phyloP scores from a whole-genome alignment of 2,888 invertebrate species.

The Lathronympha strigana region DNA sequence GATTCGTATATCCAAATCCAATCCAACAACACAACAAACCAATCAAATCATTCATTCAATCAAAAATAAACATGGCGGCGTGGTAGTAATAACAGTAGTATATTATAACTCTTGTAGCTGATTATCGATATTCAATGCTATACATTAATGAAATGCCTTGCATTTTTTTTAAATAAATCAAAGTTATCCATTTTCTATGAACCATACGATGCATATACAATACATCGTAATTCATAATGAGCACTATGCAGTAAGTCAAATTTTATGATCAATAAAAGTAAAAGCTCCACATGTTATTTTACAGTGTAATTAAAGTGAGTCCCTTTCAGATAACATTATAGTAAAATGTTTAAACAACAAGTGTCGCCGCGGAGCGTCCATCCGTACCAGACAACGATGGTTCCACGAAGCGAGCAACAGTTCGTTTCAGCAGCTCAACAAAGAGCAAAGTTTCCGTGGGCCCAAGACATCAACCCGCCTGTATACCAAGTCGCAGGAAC shows the following conservation, averaged over 20 bases:
- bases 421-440: conserved; percentile 75
- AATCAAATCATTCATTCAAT: conserved; percentile 7
- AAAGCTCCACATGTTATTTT: conserved; percentile 37
- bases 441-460: conserved; percentile 79
- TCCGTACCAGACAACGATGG: conserved; percentile 80
- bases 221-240: neutral
- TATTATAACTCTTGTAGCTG: neutral
- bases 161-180: neutral
- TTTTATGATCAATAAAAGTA: conserved; percentile 34
- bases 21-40: neutral
- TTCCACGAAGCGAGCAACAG: conserved; percentile 77
- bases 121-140: neutral
- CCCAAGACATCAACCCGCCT: conserved; percentile 69
- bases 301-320: conserved; percentile 42
- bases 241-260: conserved; percentile 19
- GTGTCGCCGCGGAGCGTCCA: conserved; percentile 75
- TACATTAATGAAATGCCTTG: neutral
- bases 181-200: neutral
- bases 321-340: conserved; percentile 51
- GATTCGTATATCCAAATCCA: neutral
- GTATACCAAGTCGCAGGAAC: conserved; percentile 75
- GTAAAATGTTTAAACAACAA: conserved; percentile 80
- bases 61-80: conserved; percentile 32
- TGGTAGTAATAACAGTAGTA: neutral
- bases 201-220: neutral